These are phyloP conservation scores for Eurosta solidaginis DNA, from an alignment of 1,140 invertebrate species.

Conservation along the genomic window DNA sequence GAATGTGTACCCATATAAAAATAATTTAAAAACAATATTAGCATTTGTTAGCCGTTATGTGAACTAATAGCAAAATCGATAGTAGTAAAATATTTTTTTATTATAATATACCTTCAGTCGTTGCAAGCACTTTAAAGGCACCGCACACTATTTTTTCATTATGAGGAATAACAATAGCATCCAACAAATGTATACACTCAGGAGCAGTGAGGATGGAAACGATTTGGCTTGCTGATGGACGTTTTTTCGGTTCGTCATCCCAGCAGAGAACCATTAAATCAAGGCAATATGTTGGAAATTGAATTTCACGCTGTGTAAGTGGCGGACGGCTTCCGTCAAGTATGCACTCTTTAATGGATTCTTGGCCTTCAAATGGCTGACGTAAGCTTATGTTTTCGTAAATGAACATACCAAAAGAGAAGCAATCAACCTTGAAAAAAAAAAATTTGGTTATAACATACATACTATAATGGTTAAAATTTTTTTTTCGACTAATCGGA, in stretches of 20 bases:
- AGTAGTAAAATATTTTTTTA: background rate
- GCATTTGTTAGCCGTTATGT: too few relatives aligned
- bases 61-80: too few relatives aligned
- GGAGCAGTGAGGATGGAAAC: slow-evolving; percentile 89
- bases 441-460: too few relatives aligned
- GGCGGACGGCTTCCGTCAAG: slow-evolving; percentile 91
- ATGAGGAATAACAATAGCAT: slow-evolving; percentile 74
- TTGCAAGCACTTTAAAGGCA: slow-evolving; percentile 37
- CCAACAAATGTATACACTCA: slow-evolving; percentile 87
- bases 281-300: slow-evolving; percentile 88
- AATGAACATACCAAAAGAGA: slow-evolving; percentile 99
- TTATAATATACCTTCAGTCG: slow-evolving; percentile 20
- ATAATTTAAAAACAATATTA: too few relatives aligned
- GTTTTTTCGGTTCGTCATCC: slow-evolving; percentile 79
- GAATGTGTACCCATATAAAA: too few relatives aligned
- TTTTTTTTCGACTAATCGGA: background rate
- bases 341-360: slow-evolving; percentile 94
- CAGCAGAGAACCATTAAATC: slow-evolving; percentile 97
- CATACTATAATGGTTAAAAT: background rate
- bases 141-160: slow-evolving; percentile 64
- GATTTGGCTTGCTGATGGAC: slow-evolving; percentile 92
- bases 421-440: slow-evolving; percentile 85
- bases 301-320: slow-evolving; percentile 78
- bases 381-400: slow-evolving; percentile 94
- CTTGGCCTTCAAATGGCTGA: slow-evolving; percentile 93